Base-by-base conservation (phyloP, 2,888 invertebrate genomes). In the Synanthedon andrenaeformis region DNA sequence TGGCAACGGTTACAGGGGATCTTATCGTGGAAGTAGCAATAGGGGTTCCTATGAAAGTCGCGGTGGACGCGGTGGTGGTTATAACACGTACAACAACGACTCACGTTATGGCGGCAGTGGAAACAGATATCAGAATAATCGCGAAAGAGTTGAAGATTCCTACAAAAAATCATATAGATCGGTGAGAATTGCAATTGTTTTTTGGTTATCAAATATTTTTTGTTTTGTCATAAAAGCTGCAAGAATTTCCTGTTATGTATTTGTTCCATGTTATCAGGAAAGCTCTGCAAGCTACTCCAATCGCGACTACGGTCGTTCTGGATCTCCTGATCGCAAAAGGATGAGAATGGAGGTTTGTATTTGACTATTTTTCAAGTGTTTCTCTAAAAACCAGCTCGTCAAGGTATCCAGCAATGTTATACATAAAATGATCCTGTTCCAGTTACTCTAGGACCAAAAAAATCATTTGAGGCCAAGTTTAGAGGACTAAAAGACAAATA, bases 281-380 rank as follows among this genome's bases (percentile, higher is more conserved):
- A 71, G 72, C 60, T 78, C 87, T 57, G 81, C 84, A 64, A 83
- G 80, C 61, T 88, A 88, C 70, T 83, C 88, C 53, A 84, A 77
- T 60, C 81, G 90, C 58, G 90, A 90, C 55, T 89, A 89, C 72
- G 86, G 87, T 61, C 82, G 89, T 58, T 83, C 90, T 59, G 87
- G 90, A 58, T 91, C 91, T 53, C 91, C 91, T 51, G 91, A 91
- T 51, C 83, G 91, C 55, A 91, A 91, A 74, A 82, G 91, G 72
- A 86, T 90, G 78, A 89, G 91, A 67, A 82, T 89, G 63, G 91
- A 91, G 88, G 91, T 91, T 65, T 78, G 84, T 83, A 68, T 59
- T 51, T 12, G 6, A 49, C 8, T 45, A 35, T 45, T 14, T 45
- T 45, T 45, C 45, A 4, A 35, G 10, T 35, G 35, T 35, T 35